A percentile compares a stretch with the other conserved stretches of the same genome.
Conservation (phyloP, 2,113 vertebrate genomes). For the Vulpes vulpes region DNA sequence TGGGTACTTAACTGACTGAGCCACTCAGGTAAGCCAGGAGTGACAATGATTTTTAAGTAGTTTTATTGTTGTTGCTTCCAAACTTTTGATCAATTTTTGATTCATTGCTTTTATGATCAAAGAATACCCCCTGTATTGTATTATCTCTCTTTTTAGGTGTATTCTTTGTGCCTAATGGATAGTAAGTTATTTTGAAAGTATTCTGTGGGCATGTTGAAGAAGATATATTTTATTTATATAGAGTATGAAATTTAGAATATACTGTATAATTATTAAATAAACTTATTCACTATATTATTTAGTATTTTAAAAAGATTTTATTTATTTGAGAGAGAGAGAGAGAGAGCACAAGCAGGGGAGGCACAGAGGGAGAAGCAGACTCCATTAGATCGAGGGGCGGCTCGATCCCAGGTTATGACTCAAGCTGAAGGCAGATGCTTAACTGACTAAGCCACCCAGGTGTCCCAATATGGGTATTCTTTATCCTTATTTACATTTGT, state of each 20-base stretch:
- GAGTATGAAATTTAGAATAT: background rate
- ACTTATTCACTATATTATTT: background rate
- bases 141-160: background rate
- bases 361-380: background rate
- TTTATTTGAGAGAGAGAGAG: no score
- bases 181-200: background rate
- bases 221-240: background rate
- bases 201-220: background rate
- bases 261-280: background rate
- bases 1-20: no score
- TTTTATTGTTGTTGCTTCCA: background rate
- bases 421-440: background rate
- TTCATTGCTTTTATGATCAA: background rate
- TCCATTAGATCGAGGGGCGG: no score
- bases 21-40: background rate
- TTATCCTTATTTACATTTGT: background rate
- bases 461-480: background rate
- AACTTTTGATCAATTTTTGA: conserved; percentile 4
- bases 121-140: background rate
- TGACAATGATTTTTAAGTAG: background rate
- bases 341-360: background rate
- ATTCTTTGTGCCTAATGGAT: background rate
- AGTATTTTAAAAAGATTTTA: background rate
- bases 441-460: background rate
- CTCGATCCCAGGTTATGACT: background rate